Base-by-base conservation (phyloP, 1,140 invertebrate species). In the Aricia agestis region DNA sequence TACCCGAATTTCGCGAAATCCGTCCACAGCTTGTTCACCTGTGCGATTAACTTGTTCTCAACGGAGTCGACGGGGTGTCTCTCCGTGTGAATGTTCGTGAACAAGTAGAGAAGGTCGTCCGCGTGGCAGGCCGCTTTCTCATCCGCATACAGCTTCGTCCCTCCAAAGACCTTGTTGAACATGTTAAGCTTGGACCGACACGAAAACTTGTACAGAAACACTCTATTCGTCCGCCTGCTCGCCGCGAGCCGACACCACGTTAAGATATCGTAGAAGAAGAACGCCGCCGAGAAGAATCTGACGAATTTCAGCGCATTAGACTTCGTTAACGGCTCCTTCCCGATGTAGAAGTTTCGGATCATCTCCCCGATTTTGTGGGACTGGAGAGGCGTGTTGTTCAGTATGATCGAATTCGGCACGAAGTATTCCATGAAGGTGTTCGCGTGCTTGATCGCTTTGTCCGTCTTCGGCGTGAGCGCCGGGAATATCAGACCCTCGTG, bases 1-100 rank as follows among this genome's bases (percentile, higher is more conserved):
- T 17, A 63, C 59, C 59, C 59, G 18, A 25, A 19, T 63, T 63
- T 63, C 19, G 59, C 59, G 18, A 63, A 63, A 11, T 63, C 18
- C 18, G 59, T 63, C 59, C 59, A 63, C 11, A 63, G 19, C 17
- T 63, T 63, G 11, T 3, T 63, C 3, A 63, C 59, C 10, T 25
- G 59, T 25, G 1, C 9, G 18, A 63, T 63, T 6, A 25, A 5
- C 7, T 19, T 11, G 18, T 63, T 6, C 59, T 63, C 59, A 11
- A 19, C 19, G 9, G 59, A 63, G 10, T 63, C 19, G 6, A 52
- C 45, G 2, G 45, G 13, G 9, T 59, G 58, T 59, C 19, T 63
- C 18, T 63, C 18, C 3, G 59, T 19, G 18, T 11, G 0, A 9
- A 3, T 63, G 7, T 25, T 63, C 18, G 19, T 63, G 19, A 63